These are phyloP conservation scores for Frieseomelitta varia DNA, from an alignment of 1,140 invertebrate species.

Conservation along the genomic window DNA sequence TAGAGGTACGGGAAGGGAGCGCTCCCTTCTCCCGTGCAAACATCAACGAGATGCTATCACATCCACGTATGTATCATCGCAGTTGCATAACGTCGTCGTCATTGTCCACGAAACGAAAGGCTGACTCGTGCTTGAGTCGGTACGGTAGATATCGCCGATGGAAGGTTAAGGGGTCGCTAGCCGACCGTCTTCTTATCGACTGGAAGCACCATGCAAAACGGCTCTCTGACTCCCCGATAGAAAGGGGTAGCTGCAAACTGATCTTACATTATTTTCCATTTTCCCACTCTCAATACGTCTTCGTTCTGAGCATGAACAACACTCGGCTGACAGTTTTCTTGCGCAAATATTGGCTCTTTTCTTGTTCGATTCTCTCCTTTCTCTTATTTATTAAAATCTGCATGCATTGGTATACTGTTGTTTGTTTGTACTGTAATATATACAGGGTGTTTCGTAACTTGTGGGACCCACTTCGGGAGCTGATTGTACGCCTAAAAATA, in stretches of 20 bases:
- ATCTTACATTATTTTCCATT: constrained; percentile 25
- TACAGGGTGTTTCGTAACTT: too few relatives aligned
- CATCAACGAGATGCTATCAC: constrained; percentile 48
- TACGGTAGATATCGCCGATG: constrained; percentile 73
- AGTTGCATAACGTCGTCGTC: constrained; percentile 43
- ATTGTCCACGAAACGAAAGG: constrained; percentile 41
- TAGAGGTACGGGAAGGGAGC: constrained; percentile 16
- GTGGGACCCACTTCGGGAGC: too few relatives aligned
- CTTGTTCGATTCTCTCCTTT: background rate
- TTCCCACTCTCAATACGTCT: background rate
- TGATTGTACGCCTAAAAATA: too few relatives aligned
- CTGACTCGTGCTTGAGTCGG: constrained; percentile 69
- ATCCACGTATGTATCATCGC: constrained; percentile 34
- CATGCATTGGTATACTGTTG: background rate
- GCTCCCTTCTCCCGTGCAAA: constrained; percentile 32
- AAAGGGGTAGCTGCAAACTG: constrained; percentile 76
- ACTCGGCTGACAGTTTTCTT: background rate
- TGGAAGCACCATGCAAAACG: constrained; percentile 73
- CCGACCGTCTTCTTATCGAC: constrained; percentile 78
- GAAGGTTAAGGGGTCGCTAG: constrained; percentile 64
- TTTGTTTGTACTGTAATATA: background rate
- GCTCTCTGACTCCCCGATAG: constrained; percentile 73
- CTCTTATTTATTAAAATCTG: background rate
- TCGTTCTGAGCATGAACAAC: constrained; percentile 2
- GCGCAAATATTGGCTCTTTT: background rate